Conservation (phyloP, 2,113 vertebrate genomes). For the Oreotrochilus melanogaster region DNA sequence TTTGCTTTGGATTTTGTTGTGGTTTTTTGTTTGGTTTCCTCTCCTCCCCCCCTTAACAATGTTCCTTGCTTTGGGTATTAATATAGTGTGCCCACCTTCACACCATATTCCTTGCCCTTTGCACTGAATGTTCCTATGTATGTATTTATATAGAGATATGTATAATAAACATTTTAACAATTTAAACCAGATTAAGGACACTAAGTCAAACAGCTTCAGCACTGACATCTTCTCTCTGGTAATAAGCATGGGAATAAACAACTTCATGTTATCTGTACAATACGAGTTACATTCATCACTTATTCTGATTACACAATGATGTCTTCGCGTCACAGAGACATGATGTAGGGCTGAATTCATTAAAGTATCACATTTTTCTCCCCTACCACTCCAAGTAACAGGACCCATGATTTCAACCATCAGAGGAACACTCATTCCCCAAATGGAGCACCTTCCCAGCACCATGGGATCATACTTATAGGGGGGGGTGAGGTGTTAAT, state of each 20-base stretch:
- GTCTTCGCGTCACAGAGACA: not conserved
- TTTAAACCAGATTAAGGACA: not conserved
- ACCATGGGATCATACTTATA: fast-evolving
- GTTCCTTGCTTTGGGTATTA: not conserved
- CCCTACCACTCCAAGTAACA: not conserved
- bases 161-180: not conserved
- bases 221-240: not conserved
- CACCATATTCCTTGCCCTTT: not conserved
- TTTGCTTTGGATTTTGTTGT: not conserved
- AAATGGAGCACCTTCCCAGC: not conserved
- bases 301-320: not conserved
- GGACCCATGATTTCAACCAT: not conserved
- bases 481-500: not conserved
- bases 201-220: not conserved
- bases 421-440: not conserved
- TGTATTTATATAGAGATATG: not conserved
- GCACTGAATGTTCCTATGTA: not conserved
- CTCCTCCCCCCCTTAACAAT: not conserved
- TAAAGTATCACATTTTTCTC: not conserved
- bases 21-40: no score
- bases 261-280: not conserved
- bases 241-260: fast-evolving
- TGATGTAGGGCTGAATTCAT: not conserved
- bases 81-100: not conserved
- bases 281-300: not conserved